Base-by-base conservation (phyloP, 2,797 vertebrate genomes). In the Meriones psammophilus region DNA sequence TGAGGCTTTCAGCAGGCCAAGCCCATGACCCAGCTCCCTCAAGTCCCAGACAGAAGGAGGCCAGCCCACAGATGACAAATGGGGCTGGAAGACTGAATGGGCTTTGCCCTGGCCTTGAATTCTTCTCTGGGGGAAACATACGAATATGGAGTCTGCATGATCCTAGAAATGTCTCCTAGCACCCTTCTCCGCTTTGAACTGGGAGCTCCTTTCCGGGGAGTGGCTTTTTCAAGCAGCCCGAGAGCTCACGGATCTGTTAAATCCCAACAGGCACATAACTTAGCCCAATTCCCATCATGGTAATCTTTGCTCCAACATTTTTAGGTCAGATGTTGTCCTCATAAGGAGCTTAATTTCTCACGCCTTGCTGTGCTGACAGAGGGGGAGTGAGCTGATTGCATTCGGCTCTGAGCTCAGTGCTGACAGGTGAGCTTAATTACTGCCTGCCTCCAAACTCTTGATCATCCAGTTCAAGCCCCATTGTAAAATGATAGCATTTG, bases 401-500 rank as follows among this genome's bases (percentile, higher is more conserved):
- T 4, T 56, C 81, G 85, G 24, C 46, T 87, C 42, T 4, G 4
- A 92, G 81, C 87, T 42, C 30, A 24, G 85, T 78, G 84, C 76
- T 85, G 87, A 94, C 85, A 92, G 92, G 91, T 30, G n/a, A 86
- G 94, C 89, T 94, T 94, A 91, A n/a, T 36, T 80, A 92, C 94
- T 18, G 12, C 3, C 87, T 86, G 92, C 86, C 58, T 85, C 39
- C n/a, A 76, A 46, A 76, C 86, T 60, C 76, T 79, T 66, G 18
- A 79, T 81, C 93, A n/a, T 80, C 66, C 95, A 94, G 96, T n/a
- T 54, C 12, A 5, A 86, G 30, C 73, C 39, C 8, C 92, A 50
- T 58, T 81, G 58, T 71, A 84, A 91, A 18, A 20, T 79, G 54
- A 89, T 22, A 93, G 39, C 85, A 80, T 80, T 88, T 64, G 54